These are phyloP conservation scores for Epinephelus awoara DNA, from an alignment of 2,797 vertebrate genomes.

Conservation along the genomic window DNA sequence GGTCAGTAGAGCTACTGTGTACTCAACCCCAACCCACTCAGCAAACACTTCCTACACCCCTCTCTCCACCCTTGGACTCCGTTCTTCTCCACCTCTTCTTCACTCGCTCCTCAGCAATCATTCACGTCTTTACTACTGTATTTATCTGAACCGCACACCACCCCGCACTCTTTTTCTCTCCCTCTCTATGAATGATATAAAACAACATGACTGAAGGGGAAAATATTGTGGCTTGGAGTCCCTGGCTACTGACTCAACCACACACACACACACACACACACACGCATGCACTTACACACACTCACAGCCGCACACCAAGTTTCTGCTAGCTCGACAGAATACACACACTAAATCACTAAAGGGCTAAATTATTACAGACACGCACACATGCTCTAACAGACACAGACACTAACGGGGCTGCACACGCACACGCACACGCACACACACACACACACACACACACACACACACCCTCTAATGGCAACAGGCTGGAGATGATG, in stretches of 20 bases:
- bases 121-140: constrained; percentile 59
- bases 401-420: constrained; percentile 34
- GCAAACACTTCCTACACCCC: constrained; percentile 71
- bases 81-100: constrained; percentile 42
- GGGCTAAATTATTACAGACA: constrained; percentile 79
- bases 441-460: constrained; percentile 21
- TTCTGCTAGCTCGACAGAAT: constrained; percentile 84
- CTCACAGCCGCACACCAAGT: constrained; percentile 55
- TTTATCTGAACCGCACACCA: constrained; percentile 62
- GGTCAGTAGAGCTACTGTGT: constrained; percentile 82
- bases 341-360: constrained; percentile 81
- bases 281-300: constrained; percentile 23
- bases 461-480: constrained; percentile 69
- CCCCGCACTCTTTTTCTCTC: constrained; percentile 48
- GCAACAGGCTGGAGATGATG: constrained; percentile 84
- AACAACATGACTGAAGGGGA: constrained; percentile 82
- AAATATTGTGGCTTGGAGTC: constrained; percentile 82
- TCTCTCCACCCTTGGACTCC: constrained; percentile 39
- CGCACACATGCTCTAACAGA: constrained; percentile 51
- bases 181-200: constrained; percentile 75
- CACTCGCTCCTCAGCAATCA: constrained; percentile 40
- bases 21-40: constrained; percentile 79
- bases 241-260: constrained; percentile 71
- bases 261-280: constrained; percentile 12
- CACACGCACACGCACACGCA: constrained; percentile 38